Evolutionary conservation across 2,797 vertebrate species (phyloP).

Genomic region (Caiman crocodilus): DNA sequence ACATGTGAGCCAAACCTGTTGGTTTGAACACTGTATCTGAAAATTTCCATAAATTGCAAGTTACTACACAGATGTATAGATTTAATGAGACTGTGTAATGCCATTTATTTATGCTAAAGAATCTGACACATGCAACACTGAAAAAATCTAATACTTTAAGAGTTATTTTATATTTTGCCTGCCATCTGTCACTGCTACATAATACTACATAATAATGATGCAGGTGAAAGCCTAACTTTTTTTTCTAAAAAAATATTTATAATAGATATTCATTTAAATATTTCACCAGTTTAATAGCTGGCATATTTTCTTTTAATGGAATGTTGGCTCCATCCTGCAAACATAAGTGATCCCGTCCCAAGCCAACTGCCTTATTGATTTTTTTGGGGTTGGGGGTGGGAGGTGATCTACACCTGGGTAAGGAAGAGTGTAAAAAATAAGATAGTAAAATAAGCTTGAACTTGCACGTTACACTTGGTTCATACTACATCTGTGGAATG

Average conservation of each 20-base stretch:
- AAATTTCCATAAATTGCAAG: conserved; percentile 78
- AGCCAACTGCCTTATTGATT: not conserved
- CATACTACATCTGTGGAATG: too few species aligned
- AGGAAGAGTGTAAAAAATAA: too few species aligned
- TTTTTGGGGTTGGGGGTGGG: not conserved
- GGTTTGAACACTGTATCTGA: conserved; percentile 78
- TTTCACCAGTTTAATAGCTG: conserved; percentile 69
- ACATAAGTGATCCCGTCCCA: not conserved
- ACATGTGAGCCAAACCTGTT: conserved; percentile 79
- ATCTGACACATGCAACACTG: conserved; percentile 73
- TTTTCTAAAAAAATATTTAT: conserved; percentile 30
- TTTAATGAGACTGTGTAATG: conserved; percentile 80
- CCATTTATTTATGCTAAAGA: conserved; percentile 80
- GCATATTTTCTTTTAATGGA: conserved; percentile 64
- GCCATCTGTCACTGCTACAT: conserved; percentile 75
- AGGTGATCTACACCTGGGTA: too few species aligned
- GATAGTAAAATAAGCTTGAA: too few species aligned
- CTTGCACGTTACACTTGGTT: too few species aligned
- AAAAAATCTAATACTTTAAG: conserved; percentile 77
- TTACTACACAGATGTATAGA: conserved; percentile 80
- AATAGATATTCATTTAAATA: conserved; percentile 74
- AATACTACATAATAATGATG: conserved; percentile 71
- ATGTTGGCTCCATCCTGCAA: not conserved
- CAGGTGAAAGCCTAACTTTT: conserved; percentile 70
- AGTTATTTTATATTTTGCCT: conserved; percentile 75